These are phyloP conservation scores for Eugnorisma glareosa DNA, from an alignment of 2,888 invertebrate species.

Conservation along the genomic window DNA sequence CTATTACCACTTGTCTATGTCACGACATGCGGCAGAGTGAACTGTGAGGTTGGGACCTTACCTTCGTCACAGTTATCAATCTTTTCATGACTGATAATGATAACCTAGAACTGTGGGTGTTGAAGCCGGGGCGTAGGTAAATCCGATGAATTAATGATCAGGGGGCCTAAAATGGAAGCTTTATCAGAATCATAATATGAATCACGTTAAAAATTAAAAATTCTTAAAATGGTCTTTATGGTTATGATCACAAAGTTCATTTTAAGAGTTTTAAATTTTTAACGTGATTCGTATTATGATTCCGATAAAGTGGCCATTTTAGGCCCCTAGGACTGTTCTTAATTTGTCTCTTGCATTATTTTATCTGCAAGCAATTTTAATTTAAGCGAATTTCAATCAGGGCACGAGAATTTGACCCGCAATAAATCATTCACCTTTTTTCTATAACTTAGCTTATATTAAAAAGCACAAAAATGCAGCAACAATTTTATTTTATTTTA, in stretches of 20 bases:
- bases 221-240: too few relatives aligned
- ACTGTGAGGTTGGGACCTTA: background rate
- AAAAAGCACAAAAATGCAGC: background rate
- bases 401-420: background rate
- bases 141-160: background rate
- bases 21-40: too few relatives aligned
- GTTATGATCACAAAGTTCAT: too few relatives aligned
- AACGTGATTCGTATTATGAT: too few relatives aligned
- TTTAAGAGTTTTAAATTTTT: too few relatives aligned
- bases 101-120: background rate
- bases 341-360: background rate
- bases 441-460: background rate
- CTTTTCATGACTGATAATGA: background rate
- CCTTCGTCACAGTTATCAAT: background rate
- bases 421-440: background rate
- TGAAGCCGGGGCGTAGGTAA: background rate
- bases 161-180: too few relatives aligned
- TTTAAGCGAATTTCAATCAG: too few relatives aligned
- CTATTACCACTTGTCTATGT: background rate
- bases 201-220: too few relatives aligned
- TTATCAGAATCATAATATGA: too few relatives aligned
- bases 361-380: background rate
- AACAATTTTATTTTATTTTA: constrained; percentile 23
- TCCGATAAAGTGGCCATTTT: too few relatives aligned
- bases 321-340: background rate